A percentile compares a stretch with the other conserved stretches of the same genome.
These are phyloP conservation scores for Aphelocoma californica DNA, from an alignment of 2,797 vertebrate genomes.

Conservation along the genomic window DNA sequence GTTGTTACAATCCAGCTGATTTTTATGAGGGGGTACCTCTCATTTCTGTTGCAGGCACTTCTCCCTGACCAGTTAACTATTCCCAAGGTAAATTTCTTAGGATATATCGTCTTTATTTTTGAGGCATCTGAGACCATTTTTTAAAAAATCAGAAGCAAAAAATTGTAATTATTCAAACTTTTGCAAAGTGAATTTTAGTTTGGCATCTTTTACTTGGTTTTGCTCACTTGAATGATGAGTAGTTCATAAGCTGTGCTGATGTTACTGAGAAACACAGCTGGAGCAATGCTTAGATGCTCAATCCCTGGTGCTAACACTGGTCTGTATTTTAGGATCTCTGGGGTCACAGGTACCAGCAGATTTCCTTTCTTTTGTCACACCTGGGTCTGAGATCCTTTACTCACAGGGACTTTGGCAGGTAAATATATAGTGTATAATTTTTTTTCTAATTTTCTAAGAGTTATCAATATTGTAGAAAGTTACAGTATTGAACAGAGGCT, in stretches of 20 bases:
- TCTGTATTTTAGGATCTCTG: not conserved
- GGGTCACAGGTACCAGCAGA: not conserved
- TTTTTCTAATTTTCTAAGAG: not conserved
- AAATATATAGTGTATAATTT: not conserved
- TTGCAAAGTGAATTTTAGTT: not conserved
- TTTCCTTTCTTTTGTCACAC: not conserved
- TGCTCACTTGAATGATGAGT: not conserved
- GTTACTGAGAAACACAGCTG: not conserved
- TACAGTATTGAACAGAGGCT: not conserved
- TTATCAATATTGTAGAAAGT: not conserved
- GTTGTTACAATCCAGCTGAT: not conserved
- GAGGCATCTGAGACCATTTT: not conserved
- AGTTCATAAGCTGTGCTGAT: not conserved
- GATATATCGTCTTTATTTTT: not conserved
- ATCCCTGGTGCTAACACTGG: not conserved
- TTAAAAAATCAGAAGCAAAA: not conserved
- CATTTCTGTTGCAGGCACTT: not conserved
- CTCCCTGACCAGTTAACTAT: not conserved
- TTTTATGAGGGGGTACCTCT: fast-evolving
- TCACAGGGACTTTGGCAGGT: not conserved
- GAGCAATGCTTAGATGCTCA: not conserved
- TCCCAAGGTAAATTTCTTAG: not conserved
- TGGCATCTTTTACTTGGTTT: not conserved
- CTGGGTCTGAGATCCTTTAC: not conserved
- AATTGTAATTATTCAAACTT: not conserved